These are phyloP conservation scores for Ephestia elutella DNA, from an alignment of 1,140 invertebrate species.

Conservation along the genomic window DNA sequence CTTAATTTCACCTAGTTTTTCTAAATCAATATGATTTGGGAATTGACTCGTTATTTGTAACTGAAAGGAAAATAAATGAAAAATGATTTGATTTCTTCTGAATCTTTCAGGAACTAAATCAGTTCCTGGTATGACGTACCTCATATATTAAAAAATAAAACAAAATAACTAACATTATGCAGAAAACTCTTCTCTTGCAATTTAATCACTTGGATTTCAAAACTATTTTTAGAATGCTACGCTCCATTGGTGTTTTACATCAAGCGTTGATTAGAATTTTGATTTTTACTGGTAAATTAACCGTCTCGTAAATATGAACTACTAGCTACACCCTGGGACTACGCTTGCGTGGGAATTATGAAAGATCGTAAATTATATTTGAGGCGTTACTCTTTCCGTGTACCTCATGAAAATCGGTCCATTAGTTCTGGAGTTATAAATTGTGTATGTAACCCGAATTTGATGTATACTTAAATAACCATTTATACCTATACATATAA, in stretches of 20 bases:
- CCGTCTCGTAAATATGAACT: no score
- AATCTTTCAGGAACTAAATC: not conserved
- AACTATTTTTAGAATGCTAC: not conserved
- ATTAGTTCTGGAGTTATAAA: no score
- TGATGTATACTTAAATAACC: no score
- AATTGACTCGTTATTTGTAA: constrained; percentile 25
- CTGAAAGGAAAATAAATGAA: constrained; percentile 17
- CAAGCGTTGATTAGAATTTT: not conserved
- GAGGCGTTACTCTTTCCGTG: no score
- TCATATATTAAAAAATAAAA: not conserved
- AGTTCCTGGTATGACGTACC: not conserved
- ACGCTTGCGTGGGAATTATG: no score
- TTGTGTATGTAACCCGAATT: no score
- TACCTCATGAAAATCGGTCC: no score
- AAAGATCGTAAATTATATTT: no score
- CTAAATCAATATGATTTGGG: constrained; percentile 42
- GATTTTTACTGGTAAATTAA: not conserved
- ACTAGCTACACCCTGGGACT: no score
- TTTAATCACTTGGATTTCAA: not conserved
- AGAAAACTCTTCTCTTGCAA: not conserved
- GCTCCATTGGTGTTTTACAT: not conserved
- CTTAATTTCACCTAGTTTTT: constrained; percentile 40
- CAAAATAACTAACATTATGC: not conserved
- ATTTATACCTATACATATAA: no score
- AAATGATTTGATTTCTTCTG: not conserved